A percentile compares a stretch with the other conserved stretches of the same genome.
These are phyloP conservation scores for Chrysaora quinquecirrha DNA, from an alignment of 30 jellyfish, hydroid and myxozoan species.

Conservation along the genomic window DNA sequence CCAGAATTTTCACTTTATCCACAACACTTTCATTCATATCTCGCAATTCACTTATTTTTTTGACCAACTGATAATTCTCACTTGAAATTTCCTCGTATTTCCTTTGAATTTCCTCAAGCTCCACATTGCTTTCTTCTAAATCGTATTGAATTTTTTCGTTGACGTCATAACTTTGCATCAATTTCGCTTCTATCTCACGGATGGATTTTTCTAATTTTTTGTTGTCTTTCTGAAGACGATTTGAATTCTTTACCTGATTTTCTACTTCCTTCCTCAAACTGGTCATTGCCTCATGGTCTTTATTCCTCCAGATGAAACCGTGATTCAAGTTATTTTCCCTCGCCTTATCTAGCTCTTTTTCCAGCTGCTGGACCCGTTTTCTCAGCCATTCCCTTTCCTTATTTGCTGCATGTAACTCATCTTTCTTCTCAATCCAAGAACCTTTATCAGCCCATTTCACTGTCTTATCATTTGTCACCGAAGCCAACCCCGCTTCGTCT, in stretches of 20 bases:
- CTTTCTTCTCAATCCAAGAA: background rate
- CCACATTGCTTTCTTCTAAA: background rate
- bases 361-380: background rate
- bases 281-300: background rate
- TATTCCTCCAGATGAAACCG: background rate
- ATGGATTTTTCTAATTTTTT: background rate
- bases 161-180: background rate
- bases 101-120: background rate
- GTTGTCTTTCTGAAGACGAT: background rate
- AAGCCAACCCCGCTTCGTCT: too few relatives aligned
- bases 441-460: too few relatives aligned
- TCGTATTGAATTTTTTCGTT: background rate
- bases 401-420: background rate
- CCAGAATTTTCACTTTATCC: background rate
- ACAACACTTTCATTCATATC: background rate
- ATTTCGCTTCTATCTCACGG: background rate
- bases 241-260: background rate
- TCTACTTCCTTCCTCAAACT: background rate
- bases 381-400: background rate
- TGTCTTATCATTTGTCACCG: background rate
- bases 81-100: background rate
- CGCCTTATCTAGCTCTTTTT: background rate
- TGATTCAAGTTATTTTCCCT: background rate
- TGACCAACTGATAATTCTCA: background rate
- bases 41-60: background rate